Percentiles rank a stretch among this genome's conserved stretches.
Evolutionary conservation across 2,888 invertebrate genomes (phyloP).

Genomic region (Aethes cnicana): DNA sequence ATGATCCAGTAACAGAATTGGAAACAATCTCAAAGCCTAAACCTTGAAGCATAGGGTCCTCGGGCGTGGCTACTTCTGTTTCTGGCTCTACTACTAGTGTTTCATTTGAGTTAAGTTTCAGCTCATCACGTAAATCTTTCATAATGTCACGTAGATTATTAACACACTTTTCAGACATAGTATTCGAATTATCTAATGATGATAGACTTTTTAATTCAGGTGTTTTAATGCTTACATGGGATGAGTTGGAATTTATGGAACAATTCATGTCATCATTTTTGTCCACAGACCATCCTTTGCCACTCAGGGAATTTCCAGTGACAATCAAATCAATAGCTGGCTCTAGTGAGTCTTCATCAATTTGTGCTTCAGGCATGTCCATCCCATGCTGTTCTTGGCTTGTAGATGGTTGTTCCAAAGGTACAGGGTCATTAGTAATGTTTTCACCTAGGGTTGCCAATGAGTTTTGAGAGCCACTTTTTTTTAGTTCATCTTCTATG

Average conservation of each 20-base stretch:
- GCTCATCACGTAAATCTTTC: constrained; percentile 70
- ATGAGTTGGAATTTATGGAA: constrained; percentile 77
- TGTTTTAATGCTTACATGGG: constrained; percentile 79
- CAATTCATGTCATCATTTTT: constrained; percentile 79
- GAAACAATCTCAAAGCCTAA: constrained; percentile 84
- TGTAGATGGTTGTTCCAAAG: constrained; percentile 58
- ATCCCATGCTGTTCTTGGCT: constrained; percentile 52
- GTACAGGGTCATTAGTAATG: constrained; percentile 38
- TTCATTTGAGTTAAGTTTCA: constrained; percentile 65
- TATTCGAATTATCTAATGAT: constrained; percentile 66
- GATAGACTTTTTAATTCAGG: constrained; percentile 75
- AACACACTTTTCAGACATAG: constrained; percentile 55
- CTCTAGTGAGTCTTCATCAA: constrained; percentile 63
- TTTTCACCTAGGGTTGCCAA: constrained; percentile 36
- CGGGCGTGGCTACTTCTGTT: constrained; percentile 54
- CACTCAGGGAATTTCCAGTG: constrained; percentile 85
- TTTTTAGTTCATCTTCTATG: constrained; percentile 35
- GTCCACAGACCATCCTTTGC: constrained; percentile 85
- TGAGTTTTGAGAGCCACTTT: constrained; percentile 33
- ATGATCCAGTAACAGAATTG: constrained; percentile 75
- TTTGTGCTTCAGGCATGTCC: no score
- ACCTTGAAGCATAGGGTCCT: constrained; percentile 69
- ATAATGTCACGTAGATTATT: constrained; percentile 85
- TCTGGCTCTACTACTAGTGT: constrained; percentile 52
- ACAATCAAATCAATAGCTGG: constrained; percentile 56